Percentiles rank a stretch among this genome's conserved stretches.
Conservation (phyloP, 2,113 vertebrate species). For the Aramus guarauna region DNA sequence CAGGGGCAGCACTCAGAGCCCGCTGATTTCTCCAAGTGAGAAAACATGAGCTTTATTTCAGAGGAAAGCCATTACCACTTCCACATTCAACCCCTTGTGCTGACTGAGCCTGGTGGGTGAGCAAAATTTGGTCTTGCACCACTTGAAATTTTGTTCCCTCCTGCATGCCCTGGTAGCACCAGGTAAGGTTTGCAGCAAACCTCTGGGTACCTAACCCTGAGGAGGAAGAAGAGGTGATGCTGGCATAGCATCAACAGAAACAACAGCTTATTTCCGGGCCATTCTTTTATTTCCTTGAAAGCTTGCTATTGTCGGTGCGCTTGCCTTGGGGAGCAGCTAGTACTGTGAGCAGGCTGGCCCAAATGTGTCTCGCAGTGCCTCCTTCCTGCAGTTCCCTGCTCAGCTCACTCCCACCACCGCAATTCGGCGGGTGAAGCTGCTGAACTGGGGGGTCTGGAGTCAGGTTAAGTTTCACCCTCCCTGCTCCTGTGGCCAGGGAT, state of each 20-base stretch:
- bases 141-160: background rate
- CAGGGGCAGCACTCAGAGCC: background rate
- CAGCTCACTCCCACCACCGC: background rate
- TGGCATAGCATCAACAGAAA: background rate
- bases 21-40: background rate
- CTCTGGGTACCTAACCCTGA: background rate
- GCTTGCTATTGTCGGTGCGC: background rate
- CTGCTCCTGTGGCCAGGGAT: fast-evolving
- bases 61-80: background rate
- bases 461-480: background rate
- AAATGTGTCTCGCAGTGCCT: background rate
- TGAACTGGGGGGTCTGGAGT: background rate
- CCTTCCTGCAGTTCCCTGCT: background rate
- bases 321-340: background rate
- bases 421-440: background rate
- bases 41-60: background rate
- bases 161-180: background rate
- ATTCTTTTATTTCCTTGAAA: background rate
- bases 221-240: background rate
- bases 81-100: background rate
- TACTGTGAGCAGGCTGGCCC: background rate
- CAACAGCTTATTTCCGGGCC: background rate
- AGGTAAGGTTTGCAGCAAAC: background rate
- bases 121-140: background rate
- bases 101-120: background rate